Conservation (phyloP, 1,140 invertebrate species). For the Ceratosolen solmsi region DNA sequence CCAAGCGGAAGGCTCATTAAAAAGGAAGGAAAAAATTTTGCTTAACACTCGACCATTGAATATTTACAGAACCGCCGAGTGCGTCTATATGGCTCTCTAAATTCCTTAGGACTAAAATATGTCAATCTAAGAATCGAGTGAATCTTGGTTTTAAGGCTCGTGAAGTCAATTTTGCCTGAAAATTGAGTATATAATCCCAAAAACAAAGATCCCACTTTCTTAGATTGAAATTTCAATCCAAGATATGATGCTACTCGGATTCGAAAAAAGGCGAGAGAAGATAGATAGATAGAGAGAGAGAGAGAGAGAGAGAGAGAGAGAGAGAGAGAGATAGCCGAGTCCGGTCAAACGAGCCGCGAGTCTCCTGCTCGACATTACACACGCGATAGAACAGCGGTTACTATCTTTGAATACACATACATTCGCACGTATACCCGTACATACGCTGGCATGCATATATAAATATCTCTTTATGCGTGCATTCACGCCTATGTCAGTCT, state of each 20-base stretch:
- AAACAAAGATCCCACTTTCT: slow-evolving; percentile 5
- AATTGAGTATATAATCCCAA: not conserved
- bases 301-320: not conserved
- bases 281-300: not conserved
- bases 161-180: not conserved
- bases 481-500: not conserved
- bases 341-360: slow-evolving; percentile 56
- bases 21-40: not conserved
- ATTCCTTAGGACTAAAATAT: slow-evolving; percentile 4
- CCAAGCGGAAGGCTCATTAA: too few relatives aligned
- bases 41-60: not conserved
- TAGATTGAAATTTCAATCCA: slow-evolving; percentile 1
- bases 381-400: not conserved
- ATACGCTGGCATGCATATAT: not conserved
- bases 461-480: not conserved
- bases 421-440: too few relatives aligned
- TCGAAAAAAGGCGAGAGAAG: too few relatives aligned
- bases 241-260: not conserved
- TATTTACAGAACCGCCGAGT: not conserved
- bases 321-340: slow-evolving; percentile 19
- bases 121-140: not conserved
- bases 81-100: not conserved
- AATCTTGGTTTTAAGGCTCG: not conserved
- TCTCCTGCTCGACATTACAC: slow-evolving; percentile 3
- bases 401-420: not conserved